Base-by-base conservation (phyloP, 2,888 invertebrate genomes). In the Lomographa bimaculata region DNA sequence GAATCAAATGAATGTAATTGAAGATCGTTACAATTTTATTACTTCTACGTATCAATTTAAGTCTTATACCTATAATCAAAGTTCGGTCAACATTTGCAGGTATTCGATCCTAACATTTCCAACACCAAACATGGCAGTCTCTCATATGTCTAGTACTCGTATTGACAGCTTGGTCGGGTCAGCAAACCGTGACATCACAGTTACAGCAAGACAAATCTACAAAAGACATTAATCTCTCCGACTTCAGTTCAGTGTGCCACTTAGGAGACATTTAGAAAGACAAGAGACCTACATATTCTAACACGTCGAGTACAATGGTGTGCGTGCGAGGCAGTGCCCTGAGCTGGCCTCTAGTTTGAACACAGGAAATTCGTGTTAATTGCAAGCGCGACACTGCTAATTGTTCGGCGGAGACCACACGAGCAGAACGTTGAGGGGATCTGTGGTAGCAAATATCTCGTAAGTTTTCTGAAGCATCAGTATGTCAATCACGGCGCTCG, bases 331-430 rank as follows among this genome's bases (percentile, higher is more conserved):
- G 38, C 43, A 46, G 44, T 35, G 42, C 24, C 25, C 34, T 40
- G 33, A 36, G 37, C 8, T 49, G 41, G 36, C 42, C 42, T 43
- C 42, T 26, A 27, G 76, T 72, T 71, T 68, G 71, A 67, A 64
- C 79, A 80, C 87, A 83, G 87, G 89, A 89, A 79, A 85, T 84
- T 83, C 71, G 76, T 79, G 84, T 79, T 87, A 89, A 89, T 86
- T 87, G 81, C 60, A 61, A 62, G 56, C 58, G 66, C 61, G 69
- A 63, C 68, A 64, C 60, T 71, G 84, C 76, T 87, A 87, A 87
- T 87, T 84, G 83, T 72, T 71, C 54, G 64, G 74, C 73, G 76
- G 65, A 68, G 80, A 80, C 82, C 73, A 73, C 73, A 72, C 72
- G 54, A 33, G 19, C 27, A 10, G 23, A 35, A 20, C 19, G 7